Base-by-base conservation (phyloP, 2,797 vertebrate species). In the Oryzias sinensis region DNA sequence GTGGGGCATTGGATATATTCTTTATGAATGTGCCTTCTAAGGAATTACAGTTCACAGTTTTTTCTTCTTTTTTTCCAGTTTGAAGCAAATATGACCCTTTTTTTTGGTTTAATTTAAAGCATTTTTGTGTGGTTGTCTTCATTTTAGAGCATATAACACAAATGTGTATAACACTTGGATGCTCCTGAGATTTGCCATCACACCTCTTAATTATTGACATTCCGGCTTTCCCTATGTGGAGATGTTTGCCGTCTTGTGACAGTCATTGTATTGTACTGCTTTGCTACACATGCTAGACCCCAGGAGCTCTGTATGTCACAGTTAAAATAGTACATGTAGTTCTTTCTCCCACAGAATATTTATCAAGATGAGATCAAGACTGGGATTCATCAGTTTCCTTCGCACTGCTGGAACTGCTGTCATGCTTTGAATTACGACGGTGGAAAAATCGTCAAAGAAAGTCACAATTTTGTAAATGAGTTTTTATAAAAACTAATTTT, bases 11-110 rank as follows among this genome's bases (percentile, higher is more conserved):
- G 57, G 67, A 65, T 80, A 22, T 73, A 76, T 37, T 37, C 33
- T 69, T 72, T 73, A 82, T 85, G 71, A 75, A 86, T 81, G 89
- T 93, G 91, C 91, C 91, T 93, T 92, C 85, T 77, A 61, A 82
- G 63, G 62, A 87, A 87, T 87, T 79, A 78, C 72, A 72, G 9
- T 64, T 73, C 76, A 40, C 43, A 47, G 49, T 29, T 79, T 62
- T 62, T 47, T 18, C 59, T 51, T 43, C 1, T 42, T 16, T 27
- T 1, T 59, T 43, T 50, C 41, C 73, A 62, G 82, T 79, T 48
- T 71, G 65, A 59, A 51, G 51, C 18, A 53, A 24, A 80, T 59
- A 43, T 51, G 33, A 72, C 59, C 69, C 18, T 18, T 49, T 62
- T 45, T 75, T 79, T 76, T 82, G 43, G 52, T 71, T 70, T 9